Conservation (phyloP, 2,113 vertebrate species). For the Corythoichthys intestinalis region DNA sequence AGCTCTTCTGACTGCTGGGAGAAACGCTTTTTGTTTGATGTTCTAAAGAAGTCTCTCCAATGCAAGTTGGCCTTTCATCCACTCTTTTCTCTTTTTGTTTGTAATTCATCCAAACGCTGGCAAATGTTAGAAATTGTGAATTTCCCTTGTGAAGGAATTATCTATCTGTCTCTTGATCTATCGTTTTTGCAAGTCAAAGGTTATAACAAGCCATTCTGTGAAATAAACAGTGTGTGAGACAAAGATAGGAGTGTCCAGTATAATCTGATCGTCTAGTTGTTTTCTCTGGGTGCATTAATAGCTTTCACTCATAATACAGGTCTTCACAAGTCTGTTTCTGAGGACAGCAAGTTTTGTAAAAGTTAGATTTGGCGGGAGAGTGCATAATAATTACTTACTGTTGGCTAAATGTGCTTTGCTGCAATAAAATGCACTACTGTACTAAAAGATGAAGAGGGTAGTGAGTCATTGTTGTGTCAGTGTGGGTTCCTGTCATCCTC, state of each 20-base stretch:
- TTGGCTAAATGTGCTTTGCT: not conserved
- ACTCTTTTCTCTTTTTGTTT: constrained; percentile 59
- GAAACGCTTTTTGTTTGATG: constrained; percentile 69
- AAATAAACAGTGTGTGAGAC: constrained; percentile 40
- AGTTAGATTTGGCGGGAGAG: not conserved
- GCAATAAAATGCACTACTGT: not conserved
- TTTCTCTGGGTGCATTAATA: not conserved
- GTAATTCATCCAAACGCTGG: constrained; percentile 63
- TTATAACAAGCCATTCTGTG: constrained; percentile 27
- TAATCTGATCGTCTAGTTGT: not conserved
- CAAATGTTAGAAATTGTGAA: constrained; percentile 37
- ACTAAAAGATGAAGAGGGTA: not conserved
- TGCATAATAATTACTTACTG: not conserved
- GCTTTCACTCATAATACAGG: not conserved
- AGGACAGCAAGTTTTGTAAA: not conserved
- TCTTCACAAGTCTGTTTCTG: not conserved
- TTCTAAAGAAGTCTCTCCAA: constrained; percentile 71
- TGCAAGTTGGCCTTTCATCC: constrained; percentile 75
- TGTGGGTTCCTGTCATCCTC: not conserved
- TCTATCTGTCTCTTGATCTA: not conserved
- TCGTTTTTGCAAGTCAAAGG: constrained; percentile 58
- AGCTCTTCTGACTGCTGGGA: constrained; percentile 67
- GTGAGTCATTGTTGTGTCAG: not conserved
- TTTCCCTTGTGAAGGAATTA: not conserved
- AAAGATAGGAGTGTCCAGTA: constrained; percentile 18